Evolutionary conservation across 2,797 vertebrate species (phyloP).

Genomic region (Synanceia verrucosa): DNA sequence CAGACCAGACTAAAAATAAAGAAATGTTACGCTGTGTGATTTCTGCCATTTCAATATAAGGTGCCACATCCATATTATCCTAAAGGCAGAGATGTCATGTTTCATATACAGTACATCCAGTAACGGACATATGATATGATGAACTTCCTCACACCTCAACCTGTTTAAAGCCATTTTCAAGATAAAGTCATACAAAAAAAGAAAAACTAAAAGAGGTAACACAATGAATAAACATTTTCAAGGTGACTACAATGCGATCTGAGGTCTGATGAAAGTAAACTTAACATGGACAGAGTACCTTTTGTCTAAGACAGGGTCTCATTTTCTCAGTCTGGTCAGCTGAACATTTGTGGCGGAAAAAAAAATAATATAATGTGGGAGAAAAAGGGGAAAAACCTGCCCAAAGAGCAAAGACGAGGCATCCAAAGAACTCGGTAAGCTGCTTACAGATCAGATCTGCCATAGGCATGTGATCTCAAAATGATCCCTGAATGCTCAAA

Average conservation of each 20-base stretch:
- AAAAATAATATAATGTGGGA: slow-evolving; percentile 42
- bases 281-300: background rate
- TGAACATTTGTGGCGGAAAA: slow-evolving; percentile 45
- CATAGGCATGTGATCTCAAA: slow-evolving; percentile 82
- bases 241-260: slow-evolving; percentile 1
- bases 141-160: background rate
- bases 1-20: background rate
- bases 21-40: background rate
- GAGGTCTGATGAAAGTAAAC: background rate
- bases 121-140: background rate
- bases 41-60: background rate
- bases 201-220: background rate
- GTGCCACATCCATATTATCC: too few relatives aligned
- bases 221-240: background rate
- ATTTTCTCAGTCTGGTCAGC: slow-evolving; percentile 52
- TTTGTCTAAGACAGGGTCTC: slow-evolving; percentile 17
- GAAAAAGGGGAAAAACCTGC: slow-evolving; percentile 51
- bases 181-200: background rate
- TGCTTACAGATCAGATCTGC: slow-evolving; percentile 82
- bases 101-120: background rate
- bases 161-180: background rate
- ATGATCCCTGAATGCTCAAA: slow-evolving; percentile 82
- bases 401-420: slow-evolving; percentile 76
- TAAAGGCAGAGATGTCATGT: background rate
- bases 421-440: slow-evolving; percentile 86